Conservation (phyloP, 2,797 vertebrate genomes). For the Buceros bicornis region DNA sequence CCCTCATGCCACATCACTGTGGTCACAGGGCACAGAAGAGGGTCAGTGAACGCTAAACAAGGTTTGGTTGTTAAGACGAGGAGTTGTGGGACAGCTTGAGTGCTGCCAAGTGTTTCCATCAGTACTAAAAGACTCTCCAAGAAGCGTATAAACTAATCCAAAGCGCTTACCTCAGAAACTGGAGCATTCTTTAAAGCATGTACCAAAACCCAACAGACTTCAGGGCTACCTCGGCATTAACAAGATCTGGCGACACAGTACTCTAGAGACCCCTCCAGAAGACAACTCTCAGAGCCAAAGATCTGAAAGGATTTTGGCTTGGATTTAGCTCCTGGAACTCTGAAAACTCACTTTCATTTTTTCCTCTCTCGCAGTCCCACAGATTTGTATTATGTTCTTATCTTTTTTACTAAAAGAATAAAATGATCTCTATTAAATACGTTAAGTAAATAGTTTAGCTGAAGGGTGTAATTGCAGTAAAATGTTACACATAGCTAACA, state of each 20-base stretch:
- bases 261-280: not conserved
- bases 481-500: not conserved
- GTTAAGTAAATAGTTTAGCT: not conserved
- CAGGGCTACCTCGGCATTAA: not conserved
- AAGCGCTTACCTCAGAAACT: not conserved
- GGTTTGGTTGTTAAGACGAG: not conserved
- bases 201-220: not conserved
- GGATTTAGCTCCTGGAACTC: not conserved
- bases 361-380: not conserved
- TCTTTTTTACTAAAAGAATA: not conserved
- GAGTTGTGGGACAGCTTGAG: accelerated
- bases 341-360: not conserved
- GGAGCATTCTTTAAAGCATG: not conserved
- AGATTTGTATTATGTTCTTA: not conserved
- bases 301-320: constrained; percentile 18
- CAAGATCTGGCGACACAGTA: not conserved
- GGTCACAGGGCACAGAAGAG: not conserved
- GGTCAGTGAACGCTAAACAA: not conserved
- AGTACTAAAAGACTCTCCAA: not conserved
- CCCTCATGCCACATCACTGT: not conserved
- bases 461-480: not conserved
- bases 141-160: not conserved
- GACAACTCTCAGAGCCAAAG: not conserved
- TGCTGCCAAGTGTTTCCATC: not conserved
- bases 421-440: not conserved